Evolutionary conservation across 2,888 invertebrate species (phyloP).

Genomic region (Molorchus minor): DNA sequence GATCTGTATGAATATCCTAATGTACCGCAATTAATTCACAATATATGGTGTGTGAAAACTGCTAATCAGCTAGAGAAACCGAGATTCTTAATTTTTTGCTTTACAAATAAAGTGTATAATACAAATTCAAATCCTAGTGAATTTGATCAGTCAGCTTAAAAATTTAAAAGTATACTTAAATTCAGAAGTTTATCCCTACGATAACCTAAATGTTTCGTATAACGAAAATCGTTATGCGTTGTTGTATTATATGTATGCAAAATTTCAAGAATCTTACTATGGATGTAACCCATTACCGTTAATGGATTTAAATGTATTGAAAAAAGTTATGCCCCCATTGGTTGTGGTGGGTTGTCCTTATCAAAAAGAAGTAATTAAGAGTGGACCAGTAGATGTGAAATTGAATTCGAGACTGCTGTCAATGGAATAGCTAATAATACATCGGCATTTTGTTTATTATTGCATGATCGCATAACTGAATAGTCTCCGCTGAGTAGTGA

Average conservation of each 20-base stretch:
- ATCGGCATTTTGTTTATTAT: too few relatives aligned
- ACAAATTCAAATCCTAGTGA: constrained; percentile 37
- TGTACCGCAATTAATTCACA: constrained; percentile 51
- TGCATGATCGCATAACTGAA: too few relatives aligned
- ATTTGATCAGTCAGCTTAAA: constrained; percentile 47
- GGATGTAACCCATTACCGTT: constrained; percentile 54
- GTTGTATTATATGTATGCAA: constrained; percentile 45
- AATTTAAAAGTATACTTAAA: constrained; percentile 55
- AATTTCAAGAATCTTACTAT: constrained; percentile 45
- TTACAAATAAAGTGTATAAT: constrained; percentile 54
- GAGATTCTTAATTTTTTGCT: constrained; percentile 53
- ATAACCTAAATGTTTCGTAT: constrained; percentile 50
- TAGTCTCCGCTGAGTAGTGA: too few relatives aligned
- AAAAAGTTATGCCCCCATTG: constrained; percentile 42
- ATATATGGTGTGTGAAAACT: constrained; percentile 54
- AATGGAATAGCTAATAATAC: too few relatives aligned
- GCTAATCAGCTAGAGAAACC: constrained; percentile 52
- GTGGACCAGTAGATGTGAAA: constrained; percentile 45
- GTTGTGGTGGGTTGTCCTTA: constrained; percentile 47
- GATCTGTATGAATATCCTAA: constrained; percentile 56
- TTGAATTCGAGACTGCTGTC: constrained; percentile 44
- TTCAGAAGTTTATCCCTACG: constrained; percentile 54
- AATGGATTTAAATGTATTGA: constrained; percentile 36
- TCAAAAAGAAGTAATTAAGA: constrained; percentile 46
- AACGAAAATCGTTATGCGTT: constrained; percentile 40